Base-by-base conservation (phyloP, 1,140 invertebrate species). In the Glomeris maerens region DNA sequence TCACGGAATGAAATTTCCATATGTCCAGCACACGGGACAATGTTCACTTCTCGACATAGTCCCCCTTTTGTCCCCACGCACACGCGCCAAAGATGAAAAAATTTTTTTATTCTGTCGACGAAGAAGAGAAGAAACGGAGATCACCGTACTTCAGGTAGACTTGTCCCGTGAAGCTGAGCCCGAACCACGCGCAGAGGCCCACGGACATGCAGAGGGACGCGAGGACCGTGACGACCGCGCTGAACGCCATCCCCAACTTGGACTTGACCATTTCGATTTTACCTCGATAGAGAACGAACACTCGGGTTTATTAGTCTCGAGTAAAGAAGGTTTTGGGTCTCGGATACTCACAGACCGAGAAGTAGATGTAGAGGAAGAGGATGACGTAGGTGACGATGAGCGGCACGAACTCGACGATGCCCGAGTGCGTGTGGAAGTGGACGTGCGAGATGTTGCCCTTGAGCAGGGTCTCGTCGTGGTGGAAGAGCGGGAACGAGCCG, bases 151-250 rank as follows among this genome's bases (percentile, higher is more conserved):
- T 50, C 17, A 50, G 25, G 38, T 50, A 50, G 14, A 50, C 41
- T 44, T 45, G 41, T 13, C 23, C 38, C 44, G 70, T 69, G 42
- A 74, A 72, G 41, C 67, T 69, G 14, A 78, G 58, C 27, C 75
- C 91, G 65, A 96, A 93, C 61, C 91, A 84, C 57, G 91, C 84
- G 68, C 91, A 96, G 21, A 96, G 74, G 23, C 92, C 92, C 55
- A 93, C 76, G 1, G 90, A 92, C 84, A 96, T 96, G 2, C 83
- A 78, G 1, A 97, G 66, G 25, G 91, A 94, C 1, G 83, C 79
- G 1, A 90, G 74, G 0, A 96, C 83, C 1, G 91, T 94, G 2
- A 86, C 62, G 3, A 90, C 81, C 2, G 90, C 88, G 64, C 84
- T 84, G 31, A 93, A 75, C 0, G 92, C 88, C 59, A 98, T 78